phyloP scores from a whole-genome alignment of 2,113 vertebrate genomes.

The Erinaceus europaeus region DNA sequence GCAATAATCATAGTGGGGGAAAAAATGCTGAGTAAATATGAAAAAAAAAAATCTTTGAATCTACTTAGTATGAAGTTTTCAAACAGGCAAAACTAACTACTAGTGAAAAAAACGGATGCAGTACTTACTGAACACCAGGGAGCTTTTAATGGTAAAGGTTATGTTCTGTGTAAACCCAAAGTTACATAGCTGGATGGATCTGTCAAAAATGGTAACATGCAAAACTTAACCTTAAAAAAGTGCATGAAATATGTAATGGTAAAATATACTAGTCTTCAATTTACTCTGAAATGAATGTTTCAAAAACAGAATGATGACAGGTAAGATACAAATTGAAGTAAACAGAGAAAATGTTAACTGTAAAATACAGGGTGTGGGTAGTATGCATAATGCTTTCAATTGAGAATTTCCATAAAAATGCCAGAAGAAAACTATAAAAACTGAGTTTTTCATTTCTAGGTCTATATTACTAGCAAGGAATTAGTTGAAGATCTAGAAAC shows the following conservation, averaged over 20 bases:
- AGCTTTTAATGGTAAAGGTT: neutral
- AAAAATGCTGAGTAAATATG: too few species aligned
- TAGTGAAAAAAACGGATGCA: neutral
- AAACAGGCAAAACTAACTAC: neutral
- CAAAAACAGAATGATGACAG: neutral
- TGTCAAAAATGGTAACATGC: too few species aligned
- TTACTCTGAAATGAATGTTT: constrained; percentile 20
- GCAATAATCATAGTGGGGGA: too few species aligned
- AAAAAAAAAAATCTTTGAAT: neutral
- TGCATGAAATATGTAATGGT: neutral
- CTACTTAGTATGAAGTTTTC: neutral
- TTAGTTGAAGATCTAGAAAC: neutral
- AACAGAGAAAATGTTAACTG: neutral
- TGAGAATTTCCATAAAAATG: constrained; percentile 26
- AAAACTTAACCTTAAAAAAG: neutral
- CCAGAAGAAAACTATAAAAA: neutral
- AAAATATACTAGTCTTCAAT: constrained; percentile 3
- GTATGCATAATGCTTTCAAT: constrained; percentile 7
- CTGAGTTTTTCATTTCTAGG: neutral
- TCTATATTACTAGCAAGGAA: neutral
- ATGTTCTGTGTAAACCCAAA: neutral
- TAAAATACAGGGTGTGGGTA: too few species aligned
- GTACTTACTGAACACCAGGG: neutral
- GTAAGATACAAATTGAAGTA: constrained; percentile 2
- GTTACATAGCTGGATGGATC: neutral